Percentiles rank a stretch among this genome's conserved stretches.
Evolutionary conservation across 30 jellyfish, hydroid and myxozoan genomes (phyloP).

Genomic region (Clytia hemisphaerica): DNA sequence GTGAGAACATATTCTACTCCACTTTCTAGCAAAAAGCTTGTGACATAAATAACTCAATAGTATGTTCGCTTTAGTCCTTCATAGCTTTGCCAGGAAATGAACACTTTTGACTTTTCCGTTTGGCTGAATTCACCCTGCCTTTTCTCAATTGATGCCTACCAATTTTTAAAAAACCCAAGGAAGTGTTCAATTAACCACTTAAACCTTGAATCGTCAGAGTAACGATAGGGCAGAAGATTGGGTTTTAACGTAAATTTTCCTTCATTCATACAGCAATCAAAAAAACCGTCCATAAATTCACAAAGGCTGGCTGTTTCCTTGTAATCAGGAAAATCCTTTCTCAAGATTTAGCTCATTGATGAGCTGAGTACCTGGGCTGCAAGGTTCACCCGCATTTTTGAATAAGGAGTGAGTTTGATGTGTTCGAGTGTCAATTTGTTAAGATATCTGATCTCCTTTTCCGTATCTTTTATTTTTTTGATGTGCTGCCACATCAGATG

Average conservation of each 20-base stretch:
- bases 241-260: neutral
- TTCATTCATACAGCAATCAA: neutral
- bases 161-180: neutral
- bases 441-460: neutral
- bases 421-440: neutral
- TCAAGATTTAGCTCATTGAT: neutral
- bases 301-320: neutral
- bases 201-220: neutral
- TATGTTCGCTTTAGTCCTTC: neutral
- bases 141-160: neutral
- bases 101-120: neutral
- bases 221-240: neutral
- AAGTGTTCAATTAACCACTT: neutral
- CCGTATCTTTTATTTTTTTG: neutral
- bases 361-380: neutral
- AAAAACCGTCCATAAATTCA: neutral
- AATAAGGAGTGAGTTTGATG: neutral
- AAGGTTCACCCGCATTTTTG: neutral
- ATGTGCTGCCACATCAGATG: neutral
- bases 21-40: too few species aligned
- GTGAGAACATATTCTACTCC: too few species aligned
- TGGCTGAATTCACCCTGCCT: neutral
- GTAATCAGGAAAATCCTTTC: neutral
- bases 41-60: too few species aligned
- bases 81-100: neutral